phyloP scores from a whole-genome alignment of 2,888 invertebrate species.

The Balanococcus diminutus region DNA sequence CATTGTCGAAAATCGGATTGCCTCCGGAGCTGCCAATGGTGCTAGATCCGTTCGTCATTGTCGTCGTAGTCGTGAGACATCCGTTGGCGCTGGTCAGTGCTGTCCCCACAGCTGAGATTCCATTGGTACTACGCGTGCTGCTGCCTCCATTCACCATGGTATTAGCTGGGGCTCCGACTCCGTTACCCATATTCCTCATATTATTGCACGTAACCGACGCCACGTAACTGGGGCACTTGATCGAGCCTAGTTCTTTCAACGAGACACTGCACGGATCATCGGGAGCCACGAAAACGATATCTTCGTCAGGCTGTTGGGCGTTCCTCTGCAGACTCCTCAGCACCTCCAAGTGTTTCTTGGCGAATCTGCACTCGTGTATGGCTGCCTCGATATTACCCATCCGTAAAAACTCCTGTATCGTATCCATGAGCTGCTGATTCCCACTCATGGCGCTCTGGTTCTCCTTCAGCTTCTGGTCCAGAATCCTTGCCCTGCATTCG shows the following conservation, averaged over 20 bases:
- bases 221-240: background rate
- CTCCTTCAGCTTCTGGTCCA: constrained; percentile 41
- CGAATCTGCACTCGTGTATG: background rate
- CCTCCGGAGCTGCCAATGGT: background rate
- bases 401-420: background rate
- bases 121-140: background rate
- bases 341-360: constrained; percentile 41
- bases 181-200: background rate
- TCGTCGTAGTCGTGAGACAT: background rate
- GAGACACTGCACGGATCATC: constrained; percentile 17
- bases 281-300: constrained; percentile 39
- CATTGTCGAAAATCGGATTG: constrained; percentile 8
- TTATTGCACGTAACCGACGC: constrained; percentile 24
- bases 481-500: constrained; percentile 35
- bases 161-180: no score
- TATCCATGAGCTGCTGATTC: background rate
- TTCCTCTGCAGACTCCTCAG: constrained; percentile 10
- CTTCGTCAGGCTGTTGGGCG: constrained; percentile 19
- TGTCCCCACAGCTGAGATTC: background rate
- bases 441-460: background rate
- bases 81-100: background rate
- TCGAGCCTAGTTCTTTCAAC: background rate
- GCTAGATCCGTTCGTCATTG: background rate
- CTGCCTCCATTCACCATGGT: background rate
- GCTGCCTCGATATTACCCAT: constrained; percentile 14